A percentile compares a stretch with the other conserved stretches of the same genome.
These are phyloP conservation scores for Meiosimyza platycephala DNA, from an alignment of 2,888 invertebrate genomes.

Conservation along the genomic window DNA sequence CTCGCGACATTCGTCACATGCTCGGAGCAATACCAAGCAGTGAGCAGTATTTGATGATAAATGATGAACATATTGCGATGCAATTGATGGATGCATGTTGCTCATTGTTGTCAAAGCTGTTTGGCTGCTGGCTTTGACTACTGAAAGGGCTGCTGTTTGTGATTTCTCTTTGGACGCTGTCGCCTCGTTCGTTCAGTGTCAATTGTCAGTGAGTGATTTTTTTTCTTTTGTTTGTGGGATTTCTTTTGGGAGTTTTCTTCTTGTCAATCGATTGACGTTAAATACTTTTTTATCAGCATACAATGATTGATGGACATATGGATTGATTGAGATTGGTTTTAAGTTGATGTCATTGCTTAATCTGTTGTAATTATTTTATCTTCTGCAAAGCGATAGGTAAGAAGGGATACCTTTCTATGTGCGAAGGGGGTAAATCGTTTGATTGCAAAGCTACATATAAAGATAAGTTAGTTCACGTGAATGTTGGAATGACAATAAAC, in stretches of 20 bases:
- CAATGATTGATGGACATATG: conserved; percentile 27
- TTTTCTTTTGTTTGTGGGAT: background rate
- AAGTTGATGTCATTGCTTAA: background rate
- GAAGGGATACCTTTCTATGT: background rate
- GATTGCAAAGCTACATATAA: background rate
- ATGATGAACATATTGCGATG: conserved; percentile 27
- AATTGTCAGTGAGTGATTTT: conserved; percentile 1
- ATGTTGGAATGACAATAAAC: too few species aligned
- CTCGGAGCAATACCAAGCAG: background rate
- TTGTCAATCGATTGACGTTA: conserved; percentile 26
- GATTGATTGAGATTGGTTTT: background rate
- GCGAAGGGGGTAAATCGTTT: background rate
- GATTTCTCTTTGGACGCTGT: background rate
- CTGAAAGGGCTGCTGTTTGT: conserved; percentile 13
- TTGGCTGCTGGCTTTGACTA: background rate
- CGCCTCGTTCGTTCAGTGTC: background rate
- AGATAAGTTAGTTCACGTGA: too few species aligned
- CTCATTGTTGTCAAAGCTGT: conserved; percentile 6
- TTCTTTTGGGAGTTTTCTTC: conserved; percentile 4
- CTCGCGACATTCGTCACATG: conserved; percentile 10
- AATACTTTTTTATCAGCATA: conserved; percentile 27
- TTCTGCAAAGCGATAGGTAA: background rate
- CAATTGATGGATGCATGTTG: conserved; percentile 22
- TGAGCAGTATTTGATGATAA: conserved; percentile 19
- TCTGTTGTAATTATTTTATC: background rate